Evolutionary conservation across 2,888 invertebrate species (phyloP).

Genomic region (Sisyra terminalis): DNA sequence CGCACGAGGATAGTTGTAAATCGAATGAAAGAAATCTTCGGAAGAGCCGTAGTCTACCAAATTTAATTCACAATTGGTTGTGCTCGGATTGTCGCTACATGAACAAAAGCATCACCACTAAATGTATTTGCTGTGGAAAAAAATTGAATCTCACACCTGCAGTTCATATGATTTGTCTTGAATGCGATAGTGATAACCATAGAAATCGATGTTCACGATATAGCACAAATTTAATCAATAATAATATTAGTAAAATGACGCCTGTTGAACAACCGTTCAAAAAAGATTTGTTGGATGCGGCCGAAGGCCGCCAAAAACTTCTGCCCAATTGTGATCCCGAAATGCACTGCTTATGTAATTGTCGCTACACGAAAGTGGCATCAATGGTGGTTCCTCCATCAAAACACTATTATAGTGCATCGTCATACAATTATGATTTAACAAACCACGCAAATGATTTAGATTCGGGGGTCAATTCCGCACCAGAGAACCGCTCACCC

Average conservation of each 20-base stretch:
- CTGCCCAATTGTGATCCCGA: slow-evolving; percentile 14
- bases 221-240: no score
- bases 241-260: slow-evolving; percentile 15
- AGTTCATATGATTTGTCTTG: slow-evolving; percentile 22
- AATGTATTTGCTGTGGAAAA: slow-evolving; percentile 16
- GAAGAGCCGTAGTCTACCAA: slow-evolving; percentile 12
- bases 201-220: slow-evolving; percentile 12
- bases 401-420: slow-evolving; percentile 8
- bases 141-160: slow-evolving; percentile 9
- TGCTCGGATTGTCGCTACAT: slow-evolving; percentile 21
- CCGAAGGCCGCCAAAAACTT: slow-evolving; percentile 1
- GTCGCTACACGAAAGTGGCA: slow-evolving; percentile 21
- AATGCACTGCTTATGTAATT: slow-evolving; percentile 25
- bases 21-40: background rate
- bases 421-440: slow-evolving; percentile 8
- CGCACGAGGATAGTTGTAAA: background rate
- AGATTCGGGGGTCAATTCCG: slow-evolving; percentile 17
- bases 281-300: background rate
- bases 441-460: slow-evolving; percentile 11
- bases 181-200: slow-evolving; percentile 24
- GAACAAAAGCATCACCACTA: slow-evolving; percentile 18
- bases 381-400: slow-evolving; percentile 18
- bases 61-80: slow-evolving; percentile 20
- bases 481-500: slow-evolving; percentile 22
- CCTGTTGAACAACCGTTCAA: slow-evolving; percentile 21